phyloP scores from a whole-genome alignment of 2,888 invertebrate species.

The Argyresthia goedartella region DNA sequence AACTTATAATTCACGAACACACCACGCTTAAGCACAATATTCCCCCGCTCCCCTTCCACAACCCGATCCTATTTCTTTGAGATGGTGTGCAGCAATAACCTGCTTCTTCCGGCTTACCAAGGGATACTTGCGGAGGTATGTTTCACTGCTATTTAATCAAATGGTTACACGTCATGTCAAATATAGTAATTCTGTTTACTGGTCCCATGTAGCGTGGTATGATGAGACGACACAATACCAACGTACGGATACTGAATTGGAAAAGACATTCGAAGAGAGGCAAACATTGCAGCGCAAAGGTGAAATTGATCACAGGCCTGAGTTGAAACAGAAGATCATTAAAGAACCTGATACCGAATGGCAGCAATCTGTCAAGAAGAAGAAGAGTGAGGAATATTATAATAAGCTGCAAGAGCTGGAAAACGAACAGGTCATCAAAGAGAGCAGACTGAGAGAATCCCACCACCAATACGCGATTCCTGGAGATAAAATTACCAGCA shows the following conservation, averaged over 20 bases:
- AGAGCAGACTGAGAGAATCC: slow-evolving; percentile 81
- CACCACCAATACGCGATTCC: slow-evolving; percentile 88
- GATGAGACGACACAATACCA: slow-evolving; percentile 91
- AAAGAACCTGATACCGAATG: slow-evolving; percentile 86
- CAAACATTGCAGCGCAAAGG: slow-evolving; percentile 77
- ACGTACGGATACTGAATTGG: slow-evolving; percentile 86
- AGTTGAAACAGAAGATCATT: slow-evolving; percentile 75
- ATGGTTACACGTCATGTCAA: slow-evolving; percentile 7
- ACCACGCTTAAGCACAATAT: slow-evolving; percentile 19
- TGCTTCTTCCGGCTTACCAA: slow-evolving; percentile 48
- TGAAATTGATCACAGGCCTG: slow-evolving; percentile 74
- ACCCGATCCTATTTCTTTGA: slow-evolving; percentile 26
- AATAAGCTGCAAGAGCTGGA: slow-evolving; percentile 85
- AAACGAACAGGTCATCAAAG: slow-evolving; percentile 87
- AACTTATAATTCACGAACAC: slow-evolving; percentile 42
- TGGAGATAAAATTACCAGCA: slow-evolving; percentile 82
- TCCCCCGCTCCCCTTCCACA: slow-evolving; percentile 30
- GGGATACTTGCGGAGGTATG: slow-evolving; percentile 55
- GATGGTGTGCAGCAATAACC: slow-evolving; percentile 50
- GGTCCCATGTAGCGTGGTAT: slow-evolving; percentile 82
- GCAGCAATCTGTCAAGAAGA: slow-evolving; percentile 85
- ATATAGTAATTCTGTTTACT: slow-evolving; percentile 19
- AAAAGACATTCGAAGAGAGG: slow-evolving; percentile 89
- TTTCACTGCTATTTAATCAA: slow-evolving; percentile 19
- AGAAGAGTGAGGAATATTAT: slow-evolving; percentile 88